Base-by-base conservation (phyloP, 2,113 vertebrate genomes). In the Passer domesticus region DNA sequence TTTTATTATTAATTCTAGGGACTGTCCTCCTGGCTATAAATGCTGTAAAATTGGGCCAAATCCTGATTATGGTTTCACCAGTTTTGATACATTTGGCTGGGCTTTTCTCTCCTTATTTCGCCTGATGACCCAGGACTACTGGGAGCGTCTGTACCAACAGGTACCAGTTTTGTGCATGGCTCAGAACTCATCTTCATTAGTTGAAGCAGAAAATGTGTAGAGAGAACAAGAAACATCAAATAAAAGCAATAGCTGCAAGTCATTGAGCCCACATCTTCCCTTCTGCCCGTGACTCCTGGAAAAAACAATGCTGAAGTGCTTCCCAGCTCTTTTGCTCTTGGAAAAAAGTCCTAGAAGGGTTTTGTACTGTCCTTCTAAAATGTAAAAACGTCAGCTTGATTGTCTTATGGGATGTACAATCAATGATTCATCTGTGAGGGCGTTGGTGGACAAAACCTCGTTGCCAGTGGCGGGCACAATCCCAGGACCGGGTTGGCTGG, bases 121-220 rank as follows among this genome's bases (percentile, higher is more conserved):
- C 20, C 98, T 99, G 76, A 99, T 99, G 99, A 99, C 99, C 1
- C 99, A 99, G 64, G 99, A 99, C 96, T 99, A 98, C 97, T 99
- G 99, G 99, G 99, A 99, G 44, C 99, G 99, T 75, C 99, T 99
- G 53, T 99, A 99, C 95, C 99, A 99, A 94, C 99, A 99, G 99
- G 99, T 99, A 98, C 25, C 35, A 86, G 18, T 35, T 86, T 68
- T 44, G 19, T 41, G 37, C 18, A 9, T 33, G 27, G 23, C 39
- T 72, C 47, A 87, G 44, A 75, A 41, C 3, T 9, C 7, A 2
- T 44, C 9, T n/a, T 44, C 47, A 43, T 46, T 4, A 46, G 22
- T 1, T 7, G 7, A 56, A 60, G 41, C 12, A 90, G 24, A n/a
- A 88, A 52, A 64, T 24, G 9, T 24, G 20, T 52, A 55, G n/a